A percentile compares a stretch with the other conserved stretches of the same genome.
Conservation (phyloP, 2,113 vertebrate species). For the Catharus fuscescens region DNA sequence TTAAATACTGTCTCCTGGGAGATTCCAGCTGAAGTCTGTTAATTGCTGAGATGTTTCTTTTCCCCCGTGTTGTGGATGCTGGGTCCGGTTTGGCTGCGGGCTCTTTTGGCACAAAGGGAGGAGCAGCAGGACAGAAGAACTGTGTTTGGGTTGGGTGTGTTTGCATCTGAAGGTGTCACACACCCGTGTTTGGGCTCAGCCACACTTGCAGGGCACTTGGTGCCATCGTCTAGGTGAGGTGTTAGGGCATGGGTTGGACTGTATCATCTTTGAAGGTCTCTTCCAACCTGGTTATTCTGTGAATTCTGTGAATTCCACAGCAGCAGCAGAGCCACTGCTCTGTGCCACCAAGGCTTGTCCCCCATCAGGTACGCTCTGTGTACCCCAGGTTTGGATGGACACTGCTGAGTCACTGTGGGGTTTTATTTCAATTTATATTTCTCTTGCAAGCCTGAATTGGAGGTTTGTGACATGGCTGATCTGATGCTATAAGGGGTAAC, state of each 20-base stretch:
- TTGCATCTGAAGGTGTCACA: too few species aligned
- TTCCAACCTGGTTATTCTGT: too few species aligned
- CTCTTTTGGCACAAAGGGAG: background rate
- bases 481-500: background rate
- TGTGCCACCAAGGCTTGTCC: background rate
- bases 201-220: too few species aligned
- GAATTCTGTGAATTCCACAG: background rate
- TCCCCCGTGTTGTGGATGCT: fast-evolving
- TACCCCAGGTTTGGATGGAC: background rate
- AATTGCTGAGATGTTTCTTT: conserved; percentile 31
- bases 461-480: background rate
- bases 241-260: too few species aligned
- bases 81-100: background rate
- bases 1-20: conserved; percentile 38
- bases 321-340: background rate
- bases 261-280: too few species aligned
- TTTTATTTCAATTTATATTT: background rate
- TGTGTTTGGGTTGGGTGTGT: background rate
- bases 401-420: background rate
- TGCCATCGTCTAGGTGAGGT: too few species aligned
- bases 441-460: background rate
- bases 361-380: background rate
- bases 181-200: too few species aligned
- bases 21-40: conserved; percentile 25
- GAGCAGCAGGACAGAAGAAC: background rate